These are phyloP conservation scores for Bubalus kerabau DNA, from an alignment of 2,113 vertebrate genomes.

Conservation along the genomic window DNA sequence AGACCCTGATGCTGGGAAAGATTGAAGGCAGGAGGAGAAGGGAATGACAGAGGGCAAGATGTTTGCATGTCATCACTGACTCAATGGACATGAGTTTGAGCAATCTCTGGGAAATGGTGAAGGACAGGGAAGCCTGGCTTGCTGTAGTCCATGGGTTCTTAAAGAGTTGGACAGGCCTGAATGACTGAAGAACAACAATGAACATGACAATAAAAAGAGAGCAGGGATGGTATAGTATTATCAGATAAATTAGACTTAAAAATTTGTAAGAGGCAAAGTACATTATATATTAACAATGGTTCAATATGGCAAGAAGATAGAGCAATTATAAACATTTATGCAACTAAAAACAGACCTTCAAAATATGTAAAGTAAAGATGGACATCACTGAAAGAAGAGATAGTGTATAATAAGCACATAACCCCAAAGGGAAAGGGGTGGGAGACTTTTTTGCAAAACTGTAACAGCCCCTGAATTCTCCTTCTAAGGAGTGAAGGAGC, in stretches of 20 bases:
- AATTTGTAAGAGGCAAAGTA: neutral
- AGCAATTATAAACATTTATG: neutral
- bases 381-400: neutral
- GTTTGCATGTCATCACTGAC: neutral
- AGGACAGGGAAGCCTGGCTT: neutral
- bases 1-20: neutral
- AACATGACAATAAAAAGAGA: neutral
- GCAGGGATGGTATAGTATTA: neutral
- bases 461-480: neutral
- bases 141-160: neutral
- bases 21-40: neutral
- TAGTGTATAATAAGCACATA: neutral
- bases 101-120: neutral
- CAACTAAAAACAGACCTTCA: neutral
- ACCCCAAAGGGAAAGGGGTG: neutral
- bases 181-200: neutral
- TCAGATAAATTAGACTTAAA: neutral
- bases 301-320: neutral
- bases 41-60: neutral
- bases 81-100: neutral
- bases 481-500: neutral
- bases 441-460: fast-evolving
- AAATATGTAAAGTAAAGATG: neutral
- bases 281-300: neutral
- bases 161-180: neutral